These are phyloP conservation scores for Coronaproctus castanopsis DNA, from an alignment of 2,888 invertebrate genomes.

Conservation along the genomic window DNA sequence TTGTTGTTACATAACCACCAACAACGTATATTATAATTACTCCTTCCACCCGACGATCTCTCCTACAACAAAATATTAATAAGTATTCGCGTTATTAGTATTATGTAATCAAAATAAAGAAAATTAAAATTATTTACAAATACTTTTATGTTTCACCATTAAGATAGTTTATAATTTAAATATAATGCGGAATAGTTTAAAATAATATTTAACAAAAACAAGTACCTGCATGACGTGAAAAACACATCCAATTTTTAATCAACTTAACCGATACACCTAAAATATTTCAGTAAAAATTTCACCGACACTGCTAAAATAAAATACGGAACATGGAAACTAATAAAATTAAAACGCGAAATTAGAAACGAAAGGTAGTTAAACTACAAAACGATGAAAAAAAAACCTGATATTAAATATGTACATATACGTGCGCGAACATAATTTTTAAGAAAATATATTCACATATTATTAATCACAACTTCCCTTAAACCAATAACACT, in stretches of 20 bases:
- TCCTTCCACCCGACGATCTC: slow-evolving; percentile 9
- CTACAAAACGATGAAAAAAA: background rate
- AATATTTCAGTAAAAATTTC: background rate
- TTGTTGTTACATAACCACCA: slow-evolving; percentile 13
- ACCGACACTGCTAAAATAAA: background rate
- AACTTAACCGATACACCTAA: background rate
- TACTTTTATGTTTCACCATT: too few species aligned
- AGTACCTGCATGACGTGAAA: slow-evolving; percentile 23
- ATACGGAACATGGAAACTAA: background rate
- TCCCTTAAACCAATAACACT: too few species aligned
- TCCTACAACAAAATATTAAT: slow-evolving; percentile 4
- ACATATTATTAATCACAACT: too few species aligned
- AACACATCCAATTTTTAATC: slow-evolving; percentile 19
- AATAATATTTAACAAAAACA: too few species aligned
- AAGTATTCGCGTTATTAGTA: too few species aligned
- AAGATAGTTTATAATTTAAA: too few species aligned
- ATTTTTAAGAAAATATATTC: too few species aligned
- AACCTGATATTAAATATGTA: background rate
- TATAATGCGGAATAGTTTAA: too few species aligned
- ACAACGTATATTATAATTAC: slow-evolving; percentile 2
- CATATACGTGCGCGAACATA: background rate
- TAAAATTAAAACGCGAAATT: background rate
- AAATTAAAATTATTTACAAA: too few species aligned
- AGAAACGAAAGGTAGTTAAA: too few species aligned
- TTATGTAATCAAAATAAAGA: too few species aligned